These are phyloP conservation scores for Turnix velox DNA, from an alignment of 2,113 vertebrate species.

Conservation along the genomic window DNA sequence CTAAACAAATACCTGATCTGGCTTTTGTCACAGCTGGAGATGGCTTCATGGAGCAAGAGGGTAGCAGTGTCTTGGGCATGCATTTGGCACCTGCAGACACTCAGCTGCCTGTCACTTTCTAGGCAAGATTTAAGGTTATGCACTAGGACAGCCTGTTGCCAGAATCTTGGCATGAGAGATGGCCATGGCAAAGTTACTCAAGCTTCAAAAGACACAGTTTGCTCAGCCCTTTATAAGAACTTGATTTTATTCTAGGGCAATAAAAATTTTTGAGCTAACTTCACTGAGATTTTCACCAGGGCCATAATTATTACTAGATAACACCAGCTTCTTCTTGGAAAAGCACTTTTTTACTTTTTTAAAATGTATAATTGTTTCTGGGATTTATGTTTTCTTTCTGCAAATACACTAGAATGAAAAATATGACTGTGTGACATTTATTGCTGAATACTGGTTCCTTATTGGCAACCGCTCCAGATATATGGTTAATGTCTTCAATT, in stretches of 20 bases:
- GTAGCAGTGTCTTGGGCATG: neutral
- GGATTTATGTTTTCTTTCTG: neutral
- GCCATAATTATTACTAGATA: neutral
- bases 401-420: neutral
- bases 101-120: neutral
- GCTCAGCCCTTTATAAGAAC: neutral
- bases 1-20: neutral
- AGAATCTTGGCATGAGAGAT: neutral
- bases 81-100: neutral
- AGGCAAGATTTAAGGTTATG: neutral
- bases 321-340: neutral
- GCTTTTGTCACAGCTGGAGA: neutral
- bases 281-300: neutral
- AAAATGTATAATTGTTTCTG: neutral
- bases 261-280: neutral
- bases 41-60: rapidly evolving
- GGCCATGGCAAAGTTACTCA: neutral
- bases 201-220: neutral
- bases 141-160: neutral
- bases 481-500: neutral
- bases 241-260: neutral
- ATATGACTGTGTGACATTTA: neutral
- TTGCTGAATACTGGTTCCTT: neutral
- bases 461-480: neutral
- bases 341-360: neutral